Evolutionary conservation across 2,888 invertebrate species (phyloP), one percentile per base, ranked within the genome.

Genomic region (Mythimna vitellina): DNA sequence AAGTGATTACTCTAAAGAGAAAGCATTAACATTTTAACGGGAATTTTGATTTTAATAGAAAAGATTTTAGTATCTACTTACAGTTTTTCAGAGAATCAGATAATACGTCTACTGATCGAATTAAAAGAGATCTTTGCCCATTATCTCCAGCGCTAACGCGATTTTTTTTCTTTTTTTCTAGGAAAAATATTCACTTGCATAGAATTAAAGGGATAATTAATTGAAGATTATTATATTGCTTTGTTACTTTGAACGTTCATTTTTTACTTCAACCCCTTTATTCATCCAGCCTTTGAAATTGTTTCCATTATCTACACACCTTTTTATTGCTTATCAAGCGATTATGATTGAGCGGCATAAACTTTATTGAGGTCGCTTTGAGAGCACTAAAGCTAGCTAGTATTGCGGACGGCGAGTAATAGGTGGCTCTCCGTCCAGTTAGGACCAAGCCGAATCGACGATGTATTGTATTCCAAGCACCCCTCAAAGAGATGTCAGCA

Each of bases 1-100:
- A 66, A 77, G 67, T 73, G 58, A 73, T 77, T 67, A 67, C 63
- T 77, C 66, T 60, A 78, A 77, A 73, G 60, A 67, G 73, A 67
- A 77, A 73, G 42, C 67, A 51, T 77, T 73, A 63, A 77, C 17
- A 76, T 77, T 66, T 77, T 63, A 78, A 66, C 38, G 12, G 42
- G 22, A 22, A 78, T 78, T 77, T 77, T 51, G 60, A 46, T 46
- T 46, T 46, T 42, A 64, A 22, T 46, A 53, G 20, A 14, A 51
- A 22, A 51, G 49, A 65, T 51, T 57, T 64, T 35, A 35, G 25
- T 65, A 46, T 46, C 17, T 64, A 56, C 22, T n/a, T 20, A 49
- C 46, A 51, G 46, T 72, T 76, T 77, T 72, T 72, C 32, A 65
- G 35, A 51, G 12, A 22, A 65, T 46, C 32, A 38, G 63, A 51